Evolutionary conservation across 2,113 vertebrate genomes (phyloP).

Genomic region (Hypanus sabinus): DNA sequence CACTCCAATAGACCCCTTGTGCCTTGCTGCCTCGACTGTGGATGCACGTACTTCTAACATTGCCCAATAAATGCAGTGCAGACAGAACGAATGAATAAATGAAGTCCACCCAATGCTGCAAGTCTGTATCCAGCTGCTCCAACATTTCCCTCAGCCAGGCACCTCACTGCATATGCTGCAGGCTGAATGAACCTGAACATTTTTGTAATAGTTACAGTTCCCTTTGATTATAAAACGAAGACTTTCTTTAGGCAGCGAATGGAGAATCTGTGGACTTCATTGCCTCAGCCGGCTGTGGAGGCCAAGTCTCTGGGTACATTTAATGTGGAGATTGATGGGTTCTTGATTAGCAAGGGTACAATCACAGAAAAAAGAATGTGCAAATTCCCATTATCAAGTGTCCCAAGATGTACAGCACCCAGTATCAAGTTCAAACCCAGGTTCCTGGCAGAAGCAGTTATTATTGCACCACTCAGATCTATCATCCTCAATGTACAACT

Average conservation of each 20-base stretch:
- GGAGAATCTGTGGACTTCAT: neutral
- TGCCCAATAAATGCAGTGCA: neutral
- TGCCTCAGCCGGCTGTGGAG: too few relatives aligned
- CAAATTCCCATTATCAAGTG: too few relatives aligned
- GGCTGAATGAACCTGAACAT: neutral
- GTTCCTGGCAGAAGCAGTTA: too few relatives aligned
- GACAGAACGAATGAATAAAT: neutral
- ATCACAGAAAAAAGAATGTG: too few relatives aligned
- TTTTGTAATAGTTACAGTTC: neutral
- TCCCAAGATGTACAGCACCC: too few relatives aligned
- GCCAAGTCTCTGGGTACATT: too few relatives aligned
- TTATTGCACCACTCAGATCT: too few relatives aligned
- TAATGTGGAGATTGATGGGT: too few relatives aligned
- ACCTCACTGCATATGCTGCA: neutral
- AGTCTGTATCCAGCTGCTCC: neutral
- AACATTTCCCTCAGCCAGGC: neutral
- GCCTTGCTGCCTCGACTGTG: neutral
- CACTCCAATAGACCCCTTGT: neutral
- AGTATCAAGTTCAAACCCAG: too few relatives aligned
- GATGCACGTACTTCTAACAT: neutral
- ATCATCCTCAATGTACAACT: too few relatives aligned
- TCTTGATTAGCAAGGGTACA: too few relatives aligned
- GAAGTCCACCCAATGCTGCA: neutral
- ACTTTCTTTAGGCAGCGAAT: neutral
- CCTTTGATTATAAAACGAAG: neutral